Conservation (phyloP, 1,140 invertebrate genomes). For the Diorhabda elongata region DNA sequence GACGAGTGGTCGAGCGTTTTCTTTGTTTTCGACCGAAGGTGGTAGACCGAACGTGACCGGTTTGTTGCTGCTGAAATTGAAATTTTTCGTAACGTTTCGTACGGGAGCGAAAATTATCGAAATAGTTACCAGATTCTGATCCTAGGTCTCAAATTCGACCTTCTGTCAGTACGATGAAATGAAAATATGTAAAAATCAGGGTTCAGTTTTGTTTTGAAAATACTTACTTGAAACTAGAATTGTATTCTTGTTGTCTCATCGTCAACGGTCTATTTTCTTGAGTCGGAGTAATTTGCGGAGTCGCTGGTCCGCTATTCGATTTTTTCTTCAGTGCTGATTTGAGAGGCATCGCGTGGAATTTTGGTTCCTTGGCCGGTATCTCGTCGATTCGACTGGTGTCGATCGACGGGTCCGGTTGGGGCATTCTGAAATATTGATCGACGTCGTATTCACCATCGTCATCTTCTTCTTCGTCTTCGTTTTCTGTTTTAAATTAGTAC, state of each 20-base stretch:
- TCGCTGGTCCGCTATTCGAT: constrained; percentile 57
- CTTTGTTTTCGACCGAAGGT: constrained; percentile 76
- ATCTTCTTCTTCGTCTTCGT: constrained; percentile 38
- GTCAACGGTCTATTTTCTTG: constrained; percentile 67
- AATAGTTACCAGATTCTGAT: constrained; percentile 83
- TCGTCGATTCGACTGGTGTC: constrained; percentile 81
- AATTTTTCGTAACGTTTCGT: background rate
- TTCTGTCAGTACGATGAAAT: constrained; percentile 52
- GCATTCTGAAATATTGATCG: constrained; percentile 53
- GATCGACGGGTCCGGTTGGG: constrained; percentile 60
- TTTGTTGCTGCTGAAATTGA: constrained; percentile 12
- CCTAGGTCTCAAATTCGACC: constrained; percentile 81
- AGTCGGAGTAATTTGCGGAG: constrained; percentile 69
- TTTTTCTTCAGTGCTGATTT: constrained; percentile 88
- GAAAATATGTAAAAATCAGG: constrained; percentile 19
- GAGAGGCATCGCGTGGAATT: constrained; percentile 81
- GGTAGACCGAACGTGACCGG: constrained; percentile 51
- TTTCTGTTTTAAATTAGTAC: background rate
- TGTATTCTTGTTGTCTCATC: constrained; percentile 64
- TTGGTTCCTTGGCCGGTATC: constrained; percentile 84
- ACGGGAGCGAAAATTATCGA: too few relatives aligned
- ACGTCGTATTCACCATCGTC: constrained; percentile 54
- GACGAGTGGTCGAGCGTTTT: constrained; percentile 75
- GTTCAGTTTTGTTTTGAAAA: background rate
- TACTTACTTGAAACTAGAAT: constrained; percentile 57